phyloP scores from a whole-genome alignment of 2,888 invertebrate species.

The Cyrtodaria siliqua region DNA sequence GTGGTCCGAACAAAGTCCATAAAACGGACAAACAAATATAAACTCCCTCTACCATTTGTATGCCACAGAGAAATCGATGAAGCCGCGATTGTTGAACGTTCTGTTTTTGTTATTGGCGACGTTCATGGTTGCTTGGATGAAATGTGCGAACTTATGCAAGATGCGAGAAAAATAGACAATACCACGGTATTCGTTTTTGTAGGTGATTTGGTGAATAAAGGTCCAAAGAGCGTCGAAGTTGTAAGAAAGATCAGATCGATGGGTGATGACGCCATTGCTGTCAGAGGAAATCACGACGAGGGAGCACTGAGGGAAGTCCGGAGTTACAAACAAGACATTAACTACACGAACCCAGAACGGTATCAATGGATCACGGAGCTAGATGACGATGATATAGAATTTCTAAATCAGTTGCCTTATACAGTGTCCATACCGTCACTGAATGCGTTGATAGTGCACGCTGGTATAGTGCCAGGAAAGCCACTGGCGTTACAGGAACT shows the following conservation, averaged over 20 bases:
- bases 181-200: conserved; percentile 77
- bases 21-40: conserved; percentile 47
- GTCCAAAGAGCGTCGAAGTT: conserved; percentile 82
- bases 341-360: conserved; percentile 65
- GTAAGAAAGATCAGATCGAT: conserved; percentile 68
- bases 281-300: conserved; percentile 85
- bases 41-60: conserved; percentile 52
- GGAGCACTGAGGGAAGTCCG: conserved; percentile 72
- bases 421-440: conserved; percentile 82
- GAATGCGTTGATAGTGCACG: conserved; percentile 83
- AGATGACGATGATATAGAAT: conserved; percentile 77
- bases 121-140: conserved; percentile 85
- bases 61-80: conserved; percentile 53
- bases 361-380: conserved; percentile 82
- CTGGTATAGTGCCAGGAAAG: conserved; percentile 83
- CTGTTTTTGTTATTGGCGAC: conserved; percentile 84
- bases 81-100: conserved; percentile 68
- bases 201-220: conserved; percentile 85
- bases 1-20: conserved; percentile 16
- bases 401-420: conserved; percentile 82
- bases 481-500: conserved; percentile 75
- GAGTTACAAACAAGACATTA: conserved; percentile 47
- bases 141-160: conserved; percentile 75
- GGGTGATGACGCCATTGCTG: conserved; percentile 64
- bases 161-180: conserved; percentile 57